These are phyloP conservation scores for Salpingus planirostris DNA, from an alignment of 2,888 invertebrate genomes.

Conservation along the genomic window DNA sequence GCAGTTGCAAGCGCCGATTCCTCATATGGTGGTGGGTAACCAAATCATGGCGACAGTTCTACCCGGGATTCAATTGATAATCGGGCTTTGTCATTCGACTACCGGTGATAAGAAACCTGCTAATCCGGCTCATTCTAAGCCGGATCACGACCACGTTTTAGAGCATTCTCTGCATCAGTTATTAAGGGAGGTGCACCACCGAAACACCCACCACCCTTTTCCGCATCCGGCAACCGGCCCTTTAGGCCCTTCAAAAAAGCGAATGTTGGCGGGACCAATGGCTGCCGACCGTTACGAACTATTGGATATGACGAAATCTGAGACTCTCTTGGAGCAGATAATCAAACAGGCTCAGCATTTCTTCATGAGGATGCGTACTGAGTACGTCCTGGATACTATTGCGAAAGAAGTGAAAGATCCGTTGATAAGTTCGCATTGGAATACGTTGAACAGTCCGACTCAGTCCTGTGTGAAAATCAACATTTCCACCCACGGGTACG, in stretches of 20 bases:
- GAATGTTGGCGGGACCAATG: conserved; percentile 82
- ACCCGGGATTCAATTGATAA: conserved; percentile 87
- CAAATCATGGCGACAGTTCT: conserved; percentile 86
- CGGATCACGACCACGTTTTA: conserved; percentile 91
- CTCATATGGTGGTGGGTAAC: conserved; percentile 94
- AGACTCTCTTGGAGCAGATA: conserved; percentile 90
- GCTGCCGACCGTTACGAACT: conserved; percentile 83
- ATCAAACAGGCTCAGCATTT: conserved; percentile 94
- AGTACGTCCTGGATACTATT: conserved; percentile 86
- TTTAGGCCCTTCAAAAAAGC: conserved; percentile 83
- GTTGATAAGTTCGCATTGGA: conserved; percentile 92
- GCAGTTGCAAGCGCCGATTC: conserved; percentile 84
- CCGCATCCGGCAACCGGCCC: conserved; percentile 94
- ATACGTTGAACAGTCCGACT: conserved; percentile 87
- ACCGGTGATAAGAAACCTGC: conserved; percentile 49
- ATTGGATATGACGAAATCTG: conserved; percentile 81
- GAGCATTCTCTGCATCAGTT: conserved; percentile 94
- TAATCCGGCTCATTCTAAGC: conserved; percentile 44
- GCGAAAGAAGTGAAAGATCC: conserved; percentile 93
- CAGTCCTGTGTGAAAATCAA: conserved; percentile 93
- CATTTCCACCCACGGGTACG: conserved; percentile 84
- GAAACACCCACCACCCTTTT: conserved; percentile 87
- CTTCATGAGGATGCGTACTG: conserved; percentile 83
- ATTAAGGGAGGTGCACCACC: conserved; percentile 83
- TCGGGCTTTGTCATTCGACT: conserved; percentile 83